Conservation (phyloP, 1,140 invertebrate species). For the Andricus grossulariae region DNA sequence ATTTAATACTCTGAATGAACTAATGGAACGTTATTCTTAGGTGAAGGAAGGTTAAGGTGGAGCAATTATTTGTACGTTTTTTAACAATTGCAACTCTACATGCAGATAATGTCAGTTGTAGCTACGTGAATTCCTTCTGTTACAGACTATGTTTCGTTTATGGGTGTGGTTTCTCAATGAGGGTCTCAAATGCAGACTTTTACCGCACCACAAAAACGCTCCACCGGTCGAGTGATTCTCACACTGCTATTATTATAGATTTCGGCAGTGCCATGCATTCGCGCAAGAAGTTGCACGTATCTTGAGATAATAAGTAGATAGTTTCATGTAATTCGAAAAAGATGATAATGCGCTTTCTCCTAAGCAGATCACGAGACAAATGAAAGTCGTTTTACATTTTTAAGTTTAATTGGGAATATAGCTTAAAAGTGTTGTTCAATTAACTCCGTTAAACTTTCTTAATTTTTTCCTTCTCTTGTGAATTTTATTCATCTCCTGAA, state of each 20-base stretch:
- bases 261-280: not conserved
- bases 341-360: not conserved
- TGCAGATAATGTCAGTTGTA: not conserved
- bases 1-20: too few species aligned
- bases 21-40: too few species aligned
- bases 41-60: too few species aligned
- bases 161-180: slow-evolving; percentile 7
- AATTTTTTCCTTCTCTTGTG: not conserved
- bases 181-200: slow-evolving; percentile 1
- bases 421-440: not conserved
- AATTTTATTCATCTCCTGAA: slow-evolving; percentile 14
- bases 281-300: not conserved
- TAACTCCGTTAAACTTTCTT: slow-evolving; percentile 16
- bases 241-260: not conserved
- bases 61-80: too few species aligned
- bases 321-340: not conserved
- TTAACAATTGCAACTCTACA: not conserved
- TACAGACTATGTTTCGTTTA: not conserved
- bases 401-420: not conserved
- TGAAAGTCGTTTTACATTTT: not conserved
- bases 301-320: not conserved
- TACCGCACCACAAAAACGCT: not conserved
- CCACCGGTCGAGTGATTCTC: not conserved
- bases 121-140: not conserved
- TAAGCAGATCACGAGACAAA: not conserved